Conservation (phyloP, 2,888 invertebrate species). For the Orthosia incerta region DNA sequence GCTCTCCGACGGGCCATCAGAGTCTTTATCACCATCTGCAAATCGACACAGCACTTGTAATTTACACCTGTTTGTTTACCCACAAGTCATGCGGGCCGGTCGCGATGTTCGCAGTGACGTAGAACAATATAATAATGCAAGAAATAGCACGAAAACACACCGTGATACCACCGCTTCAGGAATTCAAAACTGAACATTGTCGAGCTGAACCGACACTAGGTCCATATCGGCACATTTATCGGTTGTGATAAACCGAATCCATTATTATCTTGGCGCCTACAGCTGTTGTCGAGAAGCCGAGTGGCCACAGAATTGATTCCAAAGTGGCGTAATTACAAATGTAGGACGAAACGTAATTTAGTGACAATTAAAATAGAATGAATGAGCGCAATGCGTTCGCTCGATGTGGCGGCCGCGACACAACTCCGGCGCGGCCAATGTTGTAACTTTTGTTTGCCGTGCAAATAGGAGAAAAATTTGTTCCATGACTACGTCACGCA, state of each 20-base stretch:
- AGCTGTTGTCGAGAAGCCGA: slow-evolving; percentile 45
- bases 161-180: slow-evolving; percentile 88
- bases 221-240: slow-evolving; percentile 82
- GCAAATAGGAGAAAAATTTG: slow-evolving; percentile 87
- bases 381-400: slow-evolving; percentile 73
- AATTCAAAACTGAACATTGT: slow-evolving; percentile 89
- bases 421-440: slow-evolving; percentile 74
- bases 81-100: slow-evolving; percentile 61
- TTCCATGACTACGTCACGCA: slow-evolving; percentile 86
- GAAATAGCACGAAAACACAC: slow-evolving; percentile 76
- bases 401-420: slow-evolving; percentile 80
- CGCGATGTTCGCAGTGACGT: slow-evolving; percentile 36
- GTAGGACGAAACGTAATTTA: slow-evolving; percentile 69
- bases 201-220: slow-evolving; percentile 74
- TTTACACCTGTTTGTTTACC: slow-evolving; percentile 70
- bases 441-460: slow-evolving; percentile 83
- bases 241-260: slow-evolving; percentile 79
- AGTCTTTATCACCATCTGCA: slow-evolving; percentile 90
- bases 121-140: slow-evolving; percentile 36
- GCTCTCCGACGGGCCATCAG: slow-evolving; percentile 89
- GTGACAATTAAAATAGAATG: slow-evolving; percentile 76
- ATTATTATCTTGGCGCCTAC: slow-evolving; percentile 73
- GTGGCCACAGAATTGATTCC: slow-evolving; percentile 68
- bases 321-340: slow-evolving; percentile 72
- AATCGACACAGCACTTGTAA: slow-evolving; percentile 70